Evolutionary conservation across 2,797 vertebrate species (phyloP), one percentile per base, ranked within the genome.

Genomic region (Caiman crocodilus): DNA sequence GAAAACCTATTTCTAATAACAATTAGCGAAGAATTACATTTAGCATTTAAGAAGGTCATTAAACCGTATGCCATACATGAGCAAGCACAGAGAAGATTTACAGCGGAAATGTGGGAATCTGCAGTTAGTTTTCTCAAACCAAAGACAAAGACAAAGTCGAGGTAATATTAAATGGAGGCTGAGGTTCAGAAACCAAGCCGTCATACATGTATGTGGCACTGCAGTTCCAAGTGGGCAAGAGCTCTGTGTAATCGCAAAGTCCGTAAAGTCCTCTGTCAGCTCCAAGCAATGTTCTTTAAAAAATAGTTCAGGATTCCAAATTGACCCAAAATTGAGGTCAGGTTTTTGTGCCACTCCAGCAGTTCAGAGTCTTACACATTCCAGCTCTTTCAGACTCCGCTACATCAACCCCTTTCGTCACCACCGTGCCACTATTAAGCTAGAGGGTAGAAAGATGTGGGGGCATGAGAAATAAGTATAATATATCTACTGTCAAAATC

Each of bases 11-110:
- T 95, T 94, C 88, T 92, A 80, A 94, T 76, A 87, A 84, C 92
- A 96, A 97, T 98, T 94, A 96, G 79, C 82, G 82, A 87, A 25
- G 2, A 93, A 95, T 96, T 96, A 87, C 93, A 64, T 85, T 15
- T 63, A 77, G 87, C 58, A 50, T 84, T 79, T 8, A 74, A 75
- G 82, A 93, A 96, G 89, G 89, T 87, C 89, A 85, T 94, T 94
- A 93, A 93, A 71, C 79, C 26, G 3, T 9, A 10, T 90, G 88
- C 79, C 32, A 32, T 14, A 7, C 56, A 56, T 64, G 50, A 90
- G 20, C 42, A 79, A 82, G 11, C 8, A 17, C 64, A 64, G 73
- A 92, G 79, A 93, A 76, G 85, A 94, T 50, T 55, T 35, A 35
- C 63, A 84, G 79, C 63, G 94, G 55, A n/a, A 7, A 78, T 50